Conservation (phyloP, 2,797 vertebrate genomes). For the Heliangelus exortis region DNA sequence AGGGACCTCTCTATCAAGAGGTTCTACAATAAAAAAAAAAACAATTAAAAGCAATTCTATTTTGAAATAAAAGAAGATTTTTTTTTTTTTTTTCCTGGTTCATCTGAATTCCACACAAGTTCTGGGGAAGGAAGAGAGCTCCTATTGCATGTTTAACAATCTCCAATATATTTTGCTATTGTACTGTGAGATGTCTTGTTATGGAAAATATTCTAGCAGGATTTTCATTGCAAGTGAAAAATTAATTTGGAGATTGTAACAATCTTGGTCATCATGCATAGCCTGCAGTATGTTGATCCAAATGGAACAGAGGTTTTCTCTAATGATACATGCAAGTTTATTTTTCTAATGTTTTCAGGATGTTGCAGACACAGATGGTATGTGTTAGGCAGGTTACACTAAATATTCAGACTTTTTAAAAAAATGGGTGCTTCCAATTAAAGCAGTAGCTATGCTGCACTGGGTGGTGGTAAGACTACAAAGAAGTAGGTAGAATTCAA, state of each 20-base stretch:
- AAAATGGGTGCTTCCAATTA: not conserved
- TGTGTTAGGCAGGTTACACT: not conserved
- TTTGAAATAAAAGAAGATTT: not conserved
- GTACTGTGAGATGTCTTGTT: not conserved
- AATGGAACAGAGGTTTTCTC: not conserved
- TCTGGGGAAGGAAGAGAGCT: not conserved
- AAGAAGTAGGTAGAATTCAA: not conserved
- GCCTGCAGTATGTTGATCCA: not conserved
- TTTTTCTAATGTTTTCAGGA: not conserved
- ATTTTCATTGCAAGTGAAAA: not conserved
- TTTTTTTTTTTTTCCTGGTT: not conserved
- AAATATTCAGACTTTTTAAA: not conserved
- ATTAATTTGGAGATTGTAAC: not conserved
- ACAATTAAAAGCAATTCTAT: not conserved
- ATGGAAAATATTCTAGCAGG: not conserved
- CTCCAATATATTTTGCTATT: not conserved
- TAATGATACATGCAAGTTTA: not conserved
- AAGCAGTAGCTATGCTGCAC: not conserved
- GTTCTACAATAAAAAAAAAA: not conserved
- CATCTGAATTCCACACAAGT: not conserved
- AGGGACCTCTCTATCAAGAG: not conserved
- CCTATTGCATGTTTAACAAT: not conserved
- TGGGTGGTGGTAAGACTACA: not conserved
- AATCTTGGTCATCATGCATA: rapidly evolving
- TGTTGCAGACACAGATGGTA: not conserved